Evolutionary conservation across 2,113 vertebrate genomes (phyloP).

Genomic region (Pleuronectes platessa): DNA sequence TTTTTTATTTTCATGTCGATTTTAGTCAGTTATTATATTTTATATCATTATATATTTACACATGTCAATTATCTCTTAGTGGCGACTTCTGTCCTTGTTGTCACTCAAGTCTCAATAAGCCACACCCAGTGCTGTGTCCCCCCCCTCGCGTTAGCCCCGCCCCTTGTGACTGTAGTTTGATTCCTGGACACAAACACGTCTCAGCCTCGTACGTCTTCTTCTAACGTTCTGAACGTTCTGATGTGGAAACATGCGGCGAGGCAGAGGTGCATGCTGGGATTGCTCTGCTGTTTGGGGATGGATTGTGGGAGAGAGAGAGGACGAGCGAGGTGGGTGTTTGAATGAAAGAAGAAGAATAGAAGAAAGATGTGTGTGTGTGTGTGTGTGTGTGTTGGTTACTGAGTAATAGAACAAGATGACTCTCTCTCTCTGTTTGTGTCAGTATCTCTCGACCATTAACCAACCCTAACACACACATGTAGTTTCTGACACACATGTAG

Average conservation of each 20-base stretch:
- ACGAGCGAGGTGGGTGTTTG: conserved; percentile 63
- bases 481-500: background rate
- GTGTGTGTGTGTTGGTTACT: conserved; percentile 44
- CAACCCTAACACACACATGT: background rate
- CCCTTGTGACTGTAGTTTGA: conserved; percentile 11
- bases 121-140: background rate
- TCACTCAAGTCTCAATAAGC: background rate
- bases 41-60: too few relatives aligned
- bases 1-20: background rate
- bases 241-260: conserved; percentile 46
- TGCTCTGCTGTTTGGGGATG: conserved; percentile 56
- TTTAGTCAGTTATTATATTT: background rate
- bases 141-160: background rate
- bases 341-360: background rate
- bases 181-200: background rate
- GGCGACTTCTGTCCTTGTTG: background rate
- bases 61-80: too few relatives aligned
- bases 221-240: conserved; percentile 24
- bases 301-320: conserved; percentile 44
- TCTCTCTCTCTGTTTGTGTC: background rate
- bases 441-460: background rate
- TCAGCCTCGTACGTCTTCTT: background rate
- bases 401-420: conserved; percentile 40
- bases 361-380: background rate
- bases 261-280: conserved; percentile 72